phyloP scores from a whole-genome alignment of 2,888 invertebrate species.

The Cheilosia urbana region DNA sequence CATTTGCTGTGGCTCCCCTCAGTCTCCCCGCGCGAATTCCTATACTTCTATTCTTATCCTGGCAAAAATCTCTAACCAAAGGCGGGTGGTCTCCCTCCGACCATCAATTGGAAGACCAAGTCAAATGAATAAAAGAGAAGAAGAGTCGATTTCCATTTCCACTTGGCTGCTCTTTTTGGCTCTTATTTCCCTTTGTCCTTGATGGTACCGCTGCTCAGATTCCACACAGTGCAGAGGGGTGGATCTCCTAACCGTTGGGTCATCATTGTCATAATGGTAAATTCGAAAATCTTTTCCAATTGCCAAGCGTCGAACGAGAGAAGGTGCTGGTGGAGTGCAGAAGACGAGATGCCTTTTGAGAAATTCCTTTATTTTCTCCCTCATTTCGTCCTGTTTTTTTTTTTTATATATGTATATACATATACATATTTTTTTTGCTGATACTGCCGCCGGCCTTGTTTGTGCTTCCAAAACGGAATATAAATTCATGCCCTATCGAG shows the following conservation, averaged over 20 bases:
- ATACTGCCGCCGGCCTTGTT: slow-evolving; percentile 35
- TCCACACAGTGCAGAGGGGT: slow-evolving; percentile 6
- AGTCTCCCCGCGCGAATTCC: background rate
- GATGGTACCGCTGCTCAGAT: slow-evolving; percentile 45
- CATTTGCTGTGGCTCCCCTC: slow-evolving; percentile 20
- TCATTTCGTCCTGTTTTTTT: slow-evolving; percentile 16
- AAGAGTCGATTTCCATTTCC: slow-evolving; percentile 70
- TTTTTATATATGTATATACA: slow-evolving; percentile 3
- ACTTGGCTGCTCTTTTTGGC: slow-evolving; percentile 72
- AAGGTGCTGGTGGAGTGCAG: background rate
- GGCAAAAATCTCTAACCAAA: slow-evolving; percentile 43
- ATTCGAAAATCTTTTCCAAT: slow-evolving; percentile 74
- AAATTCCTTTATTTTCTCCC: slow-evolving; percentile 43
- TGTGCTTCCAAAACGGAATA: slow-evolving; percentile 56
- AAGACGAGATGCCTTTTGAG: slow-evolving; percentile 37
- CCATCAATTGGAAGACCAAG: slow-evolving; percentile 54
- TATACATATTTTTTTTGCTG: slow-evolving; percentile 1
- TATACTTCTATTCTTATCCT: slow-evolving; percentile 29
- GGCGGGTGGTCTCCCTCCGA: background rate
- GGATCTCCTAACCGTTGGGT: slow-evolving; percentile 34
- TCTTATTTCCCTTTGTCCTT: slow-evolving; percentile 72
- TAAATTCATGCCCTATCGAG: slow-evolving; percentile 44
- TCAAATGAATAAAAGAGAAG: slow-evolving; percentile 72
- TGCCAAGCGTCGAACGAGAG: slow-evolving; percentile 45
- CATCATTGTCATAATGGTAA: slow-evolving; percentile 68